phyloP scores from a whole-genome alignment of 2,888 invertebrate species.

The Aromia moschata region DNA sequence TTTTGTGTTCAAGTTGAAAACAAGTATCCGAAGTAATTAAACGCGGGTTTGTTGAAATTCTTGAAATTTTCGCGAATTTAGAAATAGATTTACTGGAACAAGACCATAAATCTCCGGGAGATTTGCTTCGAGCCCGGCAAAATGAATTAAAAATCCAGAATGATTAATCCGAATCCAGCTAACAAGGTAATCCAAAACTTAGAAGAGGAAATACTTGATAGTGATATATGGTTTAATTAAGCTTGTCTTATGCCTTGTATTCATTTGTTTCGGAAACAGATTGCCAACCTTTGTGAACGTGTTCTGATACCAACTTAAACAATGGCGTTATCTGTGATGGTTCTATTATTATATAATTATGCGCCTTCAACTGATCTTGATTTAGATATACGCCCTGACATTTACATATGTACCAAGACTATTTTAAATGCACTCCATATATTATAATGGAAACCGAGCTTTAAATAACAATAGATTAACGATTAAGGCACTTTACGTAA shows the following conservation, averaged over 20 bases:
- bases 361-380: conserved; percentile 27
- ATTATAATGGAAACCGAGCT: conserved; percentile 20
- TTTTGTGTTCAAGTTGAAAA: no score
- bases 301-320: conserved; percentile 51
- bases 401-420: conserved; percentile 30
- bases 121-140: conserved; percentile 50
- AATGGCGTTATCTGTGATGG: conserved; percentile 40
- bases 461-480: conserved; percentile 24
- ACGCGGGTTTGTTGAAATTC: conserved; percentile 30
- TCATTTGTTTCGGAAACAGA: conserved; percentile 63
- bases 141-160: conserved; percentile 60
- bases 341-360: conserved; percentile 49
- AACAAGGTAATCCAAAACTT: conserved; percentile 61
- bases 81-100: conserved; percentile 48
- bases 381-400: conserved; percentile 26
- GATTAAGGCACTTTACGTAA: no score
- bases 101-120: conserved; percentile 52
- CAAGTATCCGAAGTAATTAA: conserved; percentile 31
- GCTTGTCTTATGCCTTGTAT: conserved; percentile 63
- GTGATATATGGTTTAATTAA: conserved; percentile 64
- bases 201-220: conserved; percentile 55
- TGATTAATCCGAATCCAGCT: conserved; percentile 60
- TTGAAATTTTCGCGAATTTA: conserved; percentile 38
- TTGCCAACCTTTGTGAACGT: conserved; percentile 57
- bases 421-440: conserved; percentile 24